phyloP scores from a whole-genome alignment of 2,797 vertebrate species.

The Diplodus sargus region DNA sequence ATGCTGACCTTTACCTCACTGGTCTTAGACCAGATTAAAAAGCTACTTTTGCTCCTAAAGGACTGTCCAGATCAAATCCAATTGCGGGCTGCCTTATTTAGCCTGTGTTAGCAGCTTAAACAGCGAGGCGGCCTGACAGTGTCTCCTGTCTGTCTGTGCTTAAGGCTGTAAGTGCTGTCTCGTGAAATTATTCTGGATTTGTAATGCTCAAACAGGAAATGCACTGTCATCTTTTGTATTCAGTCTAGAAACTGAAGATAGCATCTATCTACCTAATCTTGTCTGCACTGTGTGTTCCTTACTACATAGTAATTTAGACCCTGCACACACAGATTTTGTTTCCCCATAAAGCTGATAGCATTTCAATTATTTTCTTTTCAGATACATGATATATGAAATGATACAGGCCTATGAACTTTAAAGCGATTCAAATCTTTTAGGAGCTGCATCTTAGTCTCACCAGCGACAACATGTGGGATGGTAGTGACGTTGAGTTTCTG shows the following conservation, averaged over 20 bases:
- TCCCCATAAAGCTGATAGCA: background rate
- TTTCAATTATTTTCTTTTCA: background rate
- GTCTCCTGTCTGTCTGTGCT: slow-evolving; percentile 1
- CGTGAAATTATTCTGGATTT: no score
- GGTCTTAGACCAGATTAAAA: slow-evolving; percentile 70
- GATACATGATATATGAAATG: background rate
- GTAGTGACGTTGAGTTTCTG: slow-evolving; percentile 89
- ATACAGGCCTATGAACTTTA: background rate
- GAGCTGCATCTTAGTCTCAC: slow-evolving; percentile 76
- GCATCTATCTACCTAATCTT: background rate
- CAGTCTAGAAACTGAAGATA: background rate
- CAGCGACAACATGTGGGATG: slow-evolving; percentile 91
- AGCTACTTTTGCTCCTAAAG: slow-evolving; percentile 61
- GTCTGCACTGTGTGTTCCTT: no score
- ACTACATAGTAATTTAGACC: background rate
- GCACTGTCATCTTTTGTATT: background rate
- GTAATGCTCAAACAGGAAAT: background rate
- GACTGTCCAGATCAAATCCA: slow-evolving; percentile 73
- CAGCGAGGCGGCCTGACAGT: background rate
- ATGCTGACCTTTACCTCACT: slow-evolving; percentile 51
- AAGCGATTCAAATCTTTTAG: background rate
- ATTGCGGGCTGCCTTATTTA: slow-evolving; percentile 78
- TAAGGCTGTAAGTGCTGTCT: background rate
- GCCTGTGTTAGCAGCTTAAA: slow-evolving; percentile 70
- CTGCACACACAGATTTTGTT: background rate